Evolutionary conservation across 1,140 invertebrate genomes (phyloP).

Genomic region (Panulirus ornatus): DNA sequence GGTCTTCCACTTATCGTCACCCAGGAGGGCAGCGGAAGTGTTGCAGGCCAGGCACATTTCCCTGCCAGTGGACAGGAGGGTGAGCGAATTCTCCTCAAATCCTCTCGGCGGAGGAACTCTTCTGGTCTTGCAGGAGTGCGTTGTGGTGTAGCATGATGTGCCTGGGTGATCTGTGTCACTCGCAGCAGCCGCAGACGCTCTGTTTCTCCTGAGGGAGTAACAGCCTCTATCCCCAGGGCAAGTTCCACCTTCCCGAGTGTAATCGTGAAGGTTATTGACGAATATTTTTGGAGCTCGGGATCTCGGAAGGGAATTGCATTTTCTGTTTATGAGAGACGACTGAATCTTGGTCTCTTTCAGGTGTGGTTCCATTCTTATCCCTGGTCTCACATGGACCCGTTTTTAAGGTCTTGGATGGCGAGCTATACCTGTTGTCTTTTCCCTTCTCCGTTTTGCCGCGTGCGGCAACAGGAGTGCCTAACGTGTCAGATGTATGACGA

Average conservation of each 20-base stretch:
- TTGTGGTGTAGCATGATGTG: neutral
- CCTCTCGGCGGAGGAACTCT: neutral
- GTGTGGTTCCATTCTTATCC: neutral
- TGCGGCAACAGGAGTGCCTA: neutral
- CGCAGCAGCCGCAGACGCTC: neutral
- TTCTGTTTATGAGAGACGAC: constrained; percentile 16
- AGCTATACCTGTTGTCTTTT: neutral
- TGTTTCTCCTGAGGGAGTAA: neutral
- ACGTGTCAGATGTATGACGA: neutral
- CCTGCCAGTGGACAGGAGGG: neutral
- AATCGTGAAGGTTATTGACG: constrained; percentile 43
- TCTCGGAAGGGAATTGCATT: constrained; percentile 40
- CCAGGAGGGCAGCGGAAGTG: neutral
- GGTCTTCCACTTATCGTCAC: neutral
- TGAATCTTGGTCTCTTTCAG: neutral
- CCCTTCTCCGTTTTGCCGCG: neutral
- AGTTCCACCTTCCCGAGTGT: neutral
- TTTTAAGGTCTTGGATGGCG: constrained; percentile 21
- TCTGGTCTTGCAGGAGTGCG: neutral
- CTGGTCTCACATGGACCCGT: neutral
- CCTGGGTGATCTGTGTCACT: neutral
- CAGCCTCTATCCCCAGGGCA: constrained; percentile 4
- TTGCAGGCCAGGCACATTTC: constrained; percentile 29
- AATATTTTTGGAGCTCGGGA: constrained; percentile 32
- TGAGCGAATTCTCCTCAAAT: neutral